Evolutionary conservation across 2,888 invertebrate species (phyloP).

Genomic region (Torymus aiolomorphi): DNA sequence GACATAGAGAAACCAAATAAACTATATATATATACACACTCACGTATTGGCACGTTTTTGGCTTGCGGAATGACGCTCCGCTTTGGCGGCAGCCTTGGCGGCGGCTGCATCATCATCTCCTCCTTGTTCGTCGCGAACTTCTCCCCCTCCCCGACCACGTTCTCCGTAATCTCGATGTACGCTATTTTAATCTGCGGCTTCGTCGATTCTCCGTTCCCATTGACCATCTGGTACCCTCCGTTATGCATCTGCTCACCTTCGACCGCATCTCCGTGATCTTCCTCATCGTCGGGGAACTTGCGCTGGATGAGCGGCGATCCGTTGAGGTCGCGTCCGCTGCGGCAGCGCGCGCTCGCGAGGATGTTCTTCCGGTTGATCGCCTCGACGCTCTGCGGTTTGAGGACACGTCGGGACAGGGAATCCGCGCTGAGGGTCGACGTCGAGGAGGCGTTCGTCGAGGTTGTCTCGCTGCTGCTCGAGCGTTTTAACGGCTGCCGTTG

Average conservation of each 20-base stretch:
- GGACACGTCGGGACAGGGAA: slow-evolving; percentile 79
- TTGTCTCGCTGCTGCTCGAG: slow-evolving; percentile 85
- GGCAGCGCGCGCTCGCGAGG: slow-evolving; percentile 89
- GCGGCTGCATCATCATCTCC: slow-evolving; percentile 21
- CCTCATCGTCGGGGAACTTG: slow-evolving; percentile 77
- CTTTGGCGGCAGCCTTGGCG: slow-evolving; percentile 52
- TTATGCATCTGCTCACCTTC: slow-evolving; percentile 66
- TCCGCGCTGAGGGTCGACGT: slow-evolving; percentile 82
- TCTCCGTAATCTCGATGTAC: slow-evolving; percentile 70
- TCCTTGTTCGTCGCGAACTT: slow-evolving; percentile 73
- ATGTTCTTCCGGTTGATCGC: slow-evolving; percentile 92
- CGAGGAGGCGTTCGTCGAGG: slow-evolving; percentile 84
- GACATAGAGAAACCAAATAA: no score
- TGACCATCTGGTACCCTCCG: slow-evolving; percentile 42
- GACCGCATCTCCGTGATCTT: slow-evolving; percentile 63
- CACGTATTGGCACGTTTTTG: slow-evolving; percentile 50
- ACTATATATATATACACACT: no score
- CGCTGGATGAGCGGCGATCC: slow-evolving; percentile 85
- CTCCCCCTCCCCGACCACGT: slow-evolving; percentile 77
- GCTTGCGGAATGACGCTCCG: slow-evolving; percentile 44
- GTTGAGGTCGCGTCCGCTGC: slow-evolving; percentile 87
- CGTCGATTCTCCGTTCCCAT: slow-evolving; percentile 42
- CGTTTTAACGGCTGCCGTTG: slow-evolving; percentile 78
- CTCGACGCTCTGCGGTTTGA: slow-evolving; percentile 88
- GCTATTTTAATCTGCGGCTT: slow-evolving; percentile 69